A percentile compares a stretch with the other conserved stretches of the same genome.
These are phyloP conservation scores for Avahi laniger DNA, from an alignment of 2,797 vertebrate genomes.

Conservation along the genomic window DNA sequence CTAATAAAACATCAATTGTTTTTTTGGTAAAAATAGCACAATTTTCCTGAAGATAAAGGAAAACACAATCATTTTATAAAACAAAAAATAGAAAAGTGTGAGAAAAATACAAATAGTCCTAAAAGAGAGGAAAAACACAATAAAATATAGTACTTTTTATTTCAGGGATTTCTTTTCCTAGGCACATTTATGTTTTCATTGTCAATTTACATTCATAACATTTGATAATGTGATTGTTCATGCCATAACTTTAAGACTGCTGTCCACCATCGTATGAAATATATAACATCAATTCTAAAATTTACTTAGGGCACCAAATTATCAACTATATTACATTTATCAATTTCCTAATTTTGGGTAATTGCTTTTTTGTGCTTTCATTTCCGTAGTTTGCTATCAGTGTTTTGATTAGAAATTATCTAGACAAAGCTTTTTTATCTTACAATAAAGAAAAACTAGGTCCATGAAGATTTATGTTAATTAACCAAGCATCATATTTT, in stretches of 20 bases:
- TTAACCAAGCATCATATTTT: neutral
- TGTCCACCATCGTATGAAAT: neutral
- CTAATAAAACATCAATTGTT: neutral
- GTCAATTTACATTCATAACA: neutral
- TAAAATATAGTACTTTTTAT: neutral
- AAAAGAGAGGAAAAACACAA: neutral
- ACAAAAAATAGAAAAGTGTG: neutral
- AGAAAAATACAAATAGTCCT: neutral
- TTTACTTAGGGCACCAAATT: neutral
- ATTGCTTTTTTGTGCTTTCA: neutral
- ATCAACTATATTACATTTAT: neutral
- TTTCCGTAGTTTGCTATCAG: neutral
- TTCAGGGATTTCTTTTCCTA: neutral
- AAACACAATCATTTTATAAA: neutral
- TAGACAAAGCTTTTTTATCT: neutral
- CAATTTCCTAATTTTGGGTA: neutral
- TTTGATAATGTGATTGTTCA: neutral
- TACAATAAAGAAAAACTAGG: neutral
- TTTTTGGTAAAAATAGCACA: neutral
- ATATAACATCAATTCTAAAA: neutral
- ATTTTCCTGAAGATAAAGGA: neutral
- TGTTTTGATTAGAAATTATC: slow-evolving; percentile 7
- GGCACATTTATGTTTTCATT: neutral
- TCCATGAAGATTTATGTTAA: neutral
- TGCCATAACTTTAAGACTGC: neutral